phyloP scores from a whole-genome alignment of 92 coral and sea anemone species.

The Parazoanthus swiftii region DNA sequence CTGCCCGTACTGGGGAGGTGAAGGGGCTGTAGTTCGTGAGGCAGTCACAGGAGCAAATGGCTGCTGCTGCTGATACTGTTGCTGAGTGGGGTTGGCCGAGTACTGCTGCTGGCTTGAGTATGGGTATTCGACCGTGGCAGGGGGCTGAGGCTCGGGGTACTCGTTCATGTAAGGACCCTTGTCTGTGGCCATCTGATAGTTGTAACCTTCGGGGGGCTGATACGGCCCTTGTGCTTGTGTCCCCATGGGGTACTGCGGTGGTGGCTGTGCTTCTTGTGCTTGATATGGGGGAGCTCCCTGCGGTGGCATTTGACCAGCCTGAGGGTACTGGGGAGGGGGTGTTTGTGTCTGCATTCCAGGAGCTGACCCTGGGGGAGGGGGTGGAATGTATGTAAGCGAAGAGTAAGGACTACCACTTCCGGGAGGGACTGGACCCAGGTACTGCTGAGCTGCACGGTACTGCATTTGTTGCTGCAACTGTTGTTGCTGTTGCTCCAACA shows the following conservation, averaged over 20 bases:
- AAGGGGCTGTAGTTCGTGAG: slow-evolving; percentile 44
- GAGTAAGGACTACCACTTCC: slow-evolving; percentile 77
- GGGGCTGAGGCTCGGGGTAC: slow-evolving; percentile 44
- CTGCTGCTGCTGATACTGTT: slow-evolving; percentile 43
- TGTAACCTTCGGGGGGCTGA: slow-evolving; percentile 52
- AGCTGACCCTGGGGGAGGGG: slow-evolving; percentile 47
- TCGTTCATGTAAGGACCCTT: slow-evolving; percentile 50
- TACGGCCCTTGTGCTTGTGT: slow-evolving; percentile 37
- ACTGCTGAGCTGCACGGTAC: slow-evolving; percentile 53
- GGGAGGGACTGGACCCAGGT: slow-evolving; percentile 47
- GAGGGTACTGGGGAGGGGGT: slow-evolving; percentile 54
- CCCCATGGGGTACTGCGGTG: slow-evolving; percentile 52
- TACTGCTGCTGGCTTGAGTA: slow-evolving; percentile 44
- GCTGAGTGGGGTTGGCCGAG: slow-evolving; percentile 36
- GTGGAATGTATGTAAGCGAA: slow-evolving; percentile 60
- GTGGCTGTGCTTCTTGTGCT: slow-evolving; percentile 52
- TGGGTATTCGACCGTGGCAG: slow-evolving; percentile 30
- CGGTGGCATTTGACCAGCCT: slow-evolving; percentile 42
- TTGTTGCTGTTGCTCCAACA: slow-evolving; percentile 90
- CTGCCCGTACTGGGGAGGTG: slow-evolving; percentile 66
- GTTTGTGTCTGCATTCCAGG: slow-evolving; percentile 45
- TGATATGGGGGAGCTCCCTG: slow-evolving; percentile 44
- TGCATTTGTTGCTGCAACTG: slow-evolving; percentile 58
- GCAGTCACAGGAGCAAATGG: slow-evolving; percentile 52
- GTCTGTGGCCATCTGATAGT: slow-evolving; percentile 39